Evolutionary conservation across 1,140 invertebrate genomes (phyloP).

Genomic region (Diorhabda sublineata): DNA sequence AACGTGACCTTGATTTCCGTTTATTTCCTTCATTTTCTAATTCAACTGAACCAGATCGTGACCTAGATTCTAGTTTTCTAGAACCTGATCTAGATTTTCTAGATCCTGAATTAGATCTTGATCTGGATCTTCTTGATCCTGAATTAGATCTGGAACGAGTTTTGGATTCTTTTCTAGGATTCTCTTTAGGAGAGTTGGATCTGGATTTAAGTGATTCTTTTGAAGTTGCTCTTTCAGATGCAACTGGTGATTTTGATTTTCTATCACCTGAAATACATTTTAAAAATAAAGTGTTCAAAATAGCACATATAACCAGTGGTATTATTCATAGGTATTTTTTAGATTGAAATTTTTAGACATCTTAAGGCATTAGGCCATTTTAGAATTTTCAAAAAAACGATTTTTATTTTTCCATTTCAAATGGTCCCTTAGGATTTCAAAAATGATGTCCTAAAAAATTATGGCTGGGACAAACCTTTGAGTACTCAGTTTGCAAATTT

Average conservation of each 20-base stretch:
- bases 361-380: too few species aligned
- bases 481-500: too few species aligned
- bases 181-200: constrained; percentile 31
- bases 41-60: constrained; percentile 34
- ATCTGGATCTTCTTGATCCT: constrained; percentile 13
- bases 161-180: constrained; percentile 29
- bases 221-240: constrained; percentile 16
- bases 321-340: too few species aligned
- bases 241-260: constrained; percentile 22
- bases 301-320: too few species aligned
- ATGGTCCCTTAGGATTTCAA: too few species aligned
- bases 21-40: constrained; percentile 42
- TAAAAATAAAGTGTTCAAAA: too few species aligned
- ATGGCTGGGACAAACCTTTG: too few species aligned
- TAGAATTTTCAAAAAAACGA: too few species aligned
- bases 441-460: too few species aligned
- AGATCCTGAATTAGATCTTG: constrained; percentile 39
- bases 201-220: constrained; percentile 20
- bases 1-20: constrained; percentile 44
- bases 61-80: constrained; percentile 32
- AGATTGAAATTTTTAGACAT: too few species aligned
- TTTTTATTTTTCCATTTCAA: too few species aligned
- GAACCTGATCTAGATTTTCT: constrained; percentile 30
- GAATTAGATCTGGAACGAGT: constrained; percentile 40
- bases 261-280: background rate